A percentile compares a stretch with the other conserved stretches of the same genome.
Conservation (phyloP, 2,797 vertebrate genomes). For the Siniperca obscura region DNA sequence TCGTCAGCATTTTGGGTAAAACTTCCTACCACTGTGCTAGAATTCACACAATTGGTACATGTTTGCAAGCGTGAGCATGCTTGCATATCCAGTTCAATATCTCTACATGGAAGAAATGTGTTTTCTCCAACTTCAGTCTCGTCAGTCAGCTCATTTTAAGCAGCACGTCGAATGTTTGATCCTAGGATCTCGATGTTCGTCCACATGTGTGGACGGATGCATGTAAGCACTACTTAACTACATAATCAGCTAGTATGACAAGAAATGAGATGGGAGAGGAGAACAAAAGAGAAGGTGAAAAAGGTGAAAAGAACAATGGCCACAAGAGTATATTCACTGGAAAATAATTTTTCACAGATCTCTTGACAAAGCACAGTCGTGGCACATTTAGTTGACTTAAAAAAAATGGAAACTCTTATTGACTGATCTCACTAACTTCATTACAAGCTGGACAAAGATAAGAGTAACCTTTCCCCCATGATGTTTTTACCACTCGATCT, state of each 20-base stretch:
- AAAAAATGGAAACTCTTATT: slow-evolving; percentile 29
- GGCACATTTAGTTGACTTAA: slow-evolving; percentile 34
- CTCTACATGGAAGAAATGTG: slow-evolving; percentile 40
- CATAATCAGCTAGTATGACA: slow-evolving; percentile 27
- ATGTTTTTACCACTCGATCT: slow-evolving; percentile 42
- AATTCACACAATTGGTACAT: slow-evolving; percentile 76
- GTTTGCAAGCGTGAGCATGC: slow-evolving; percentile 54
- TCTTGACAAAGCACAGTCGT: slow-evolving; percentile 30
- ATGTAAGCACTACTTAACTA: not conserved
- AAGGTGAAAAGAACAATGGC: slow-evolving; percentile 30
- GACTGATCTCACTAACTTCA: slow-evolving; percentile 41
- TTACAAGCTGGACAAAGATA: slow-evolving; percentile 53
- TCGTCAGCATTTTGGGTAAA: slow-evolving; percentile 68
- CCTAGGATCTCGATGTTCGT: not conserved
- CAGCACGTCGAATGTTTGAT: slow-evolving; percentile 42
- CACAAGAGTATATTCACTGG: slow-evolving; percentile 1
- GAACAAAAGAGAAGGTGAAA: slow-evolving; percentile 4
- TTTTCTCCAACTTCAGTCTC: slow-evolving; percentile 33
- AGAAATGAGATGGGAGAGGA: slow-evolving; percentile 19
- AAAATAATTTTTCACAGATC: slow-evolving; percentile 24
- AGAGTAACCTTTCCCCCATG: slow-evolving; percentile 21
- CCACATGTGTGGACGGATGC: slow-evolving; percentile 13
- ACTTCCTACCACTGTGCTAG: slow-evolving; percentile 71
- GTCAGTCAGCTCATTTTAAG: slow-evolving; percentile 39
- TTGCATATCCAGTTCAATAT: slow-evolving; percentile 51